phyloP scores from a whole-genome alignment of 2,113 vertebrate genomes.

The Garra rufa region DNA sequence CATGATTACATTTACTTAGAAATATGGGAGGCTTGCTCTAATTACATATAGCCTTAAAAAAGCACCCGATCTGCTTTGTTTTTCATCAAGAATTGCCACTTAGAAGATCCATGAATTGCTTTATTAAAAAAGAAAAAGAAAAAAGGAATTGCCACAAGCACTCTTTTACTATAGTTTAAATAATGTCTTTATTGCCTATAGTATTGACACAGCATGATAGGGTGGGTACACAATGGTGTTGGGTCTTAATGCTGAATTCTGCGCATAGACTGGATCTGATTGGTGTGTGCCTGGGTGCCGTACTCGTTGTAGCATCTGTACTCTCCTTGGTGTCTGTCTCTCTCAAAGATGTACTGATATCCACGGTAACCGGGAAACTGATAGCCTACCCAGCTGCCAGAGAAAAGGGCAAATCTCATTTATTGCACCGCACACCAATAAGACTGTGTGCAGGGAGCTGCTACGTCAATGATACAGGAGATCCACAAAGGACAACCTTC shows the following conservation, averaged over 20 bases:
- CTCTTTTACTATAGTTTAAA: conserved; percentile 66
- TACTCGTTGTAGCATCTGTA: conserved; percentile 92
- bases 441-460: neutral
- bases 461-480: neutral
- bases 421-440: conserved; percentile 22
- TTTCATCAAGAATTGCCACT: conserved; percentile 38
- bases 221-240: conserved; percentile 60
- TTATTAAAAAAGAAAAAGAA: conserved; percentile 33
- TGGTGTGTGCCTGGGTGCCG: conserved; percentile 93
- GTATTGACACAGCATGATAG: conserved; percentile 68
- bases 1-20: conserved; percentile 1
- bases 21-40: neutral
- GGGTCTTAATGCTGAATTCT: conserved; percentile 89
- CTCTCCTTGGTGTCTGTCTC: conserved; percentile 91
- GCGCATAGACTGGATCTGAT: conserved; percentile 97
- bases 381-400: conserved; percentile 91
- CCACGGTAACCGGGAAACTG: conserved; percentile 97
- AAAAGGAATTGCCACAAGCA: conserved; percentile 66
- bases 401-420: conserved; percentile 41
- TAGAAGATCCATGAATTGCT: neutral
- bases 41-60: neutral
- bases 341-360: conserved; percentile 95
- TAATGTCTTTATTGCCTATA: conserved; percentile 79
- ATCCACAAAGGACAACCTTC: neutral
- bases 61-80: neutral